Evolutionary conservation across 2,888 invertebrate genomes (phyloP).

Genomic region (Ceratothoa steindachneri): DNA sequence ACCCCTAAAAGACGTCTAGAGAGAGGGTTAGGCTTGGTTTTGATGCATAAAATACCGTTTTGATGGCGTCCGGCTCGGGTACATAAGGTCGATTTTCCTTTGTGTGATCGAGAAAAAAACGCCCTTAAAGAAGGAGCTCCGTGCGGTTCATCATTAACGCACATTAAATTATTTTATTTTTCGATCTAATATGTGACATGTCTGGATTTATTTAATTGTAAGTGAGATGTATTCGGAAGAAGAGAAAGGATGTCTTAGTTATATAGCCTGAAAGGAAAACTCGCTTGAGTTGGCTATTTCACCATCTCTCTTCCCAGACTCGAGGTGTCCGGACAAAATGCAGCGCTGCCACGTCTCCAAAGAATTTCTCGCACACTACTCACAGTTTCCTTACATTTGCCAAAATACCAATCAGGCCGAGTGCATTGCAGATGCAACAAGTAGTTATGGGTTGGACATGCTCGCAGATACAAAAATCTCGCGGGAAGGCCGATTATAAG

Average conservation of each 20-base stretch:
- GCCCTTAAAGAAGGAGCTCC: neutral
- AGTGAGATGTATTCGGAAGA: neutral
- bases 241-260: no score
- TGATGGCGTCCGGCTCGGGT: neutral
- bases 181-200: neutral
- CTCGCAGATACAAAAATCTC: constrained; percentile 3
- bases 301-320: neutral
- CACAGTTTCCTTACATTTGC: constrained; percentile 44
- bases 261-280: no score
- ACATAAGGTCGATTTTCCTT: neutral
- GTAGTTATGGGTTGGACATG: constrained; percentile 22
- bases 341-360: constrained; percentile 23
- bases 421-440: constrained; percentile 46
- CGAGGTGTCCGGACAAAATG: constrained; percentile 2
- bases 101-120: neutral
- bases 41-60: constrained; percentile 7
- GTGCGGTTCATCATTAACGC: neutral
- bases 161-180: neutral
- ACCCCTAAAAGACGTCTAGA: constrained; percentile 38
- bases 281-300: neutral
- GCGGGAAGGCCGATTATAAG: neutral
- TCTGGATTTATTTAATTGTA: neutral
- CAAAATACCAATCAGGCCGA: constrained; percentile 46
- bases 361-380: constrained; percentile 21
- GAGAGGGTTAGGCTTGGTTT: constrained; percentile 26